These are phyloP conservation scores for Saccopteryx bilineata DNA, from an alignment of 2,113 vertebrate species.

Conservation along the genomic window DNA sequence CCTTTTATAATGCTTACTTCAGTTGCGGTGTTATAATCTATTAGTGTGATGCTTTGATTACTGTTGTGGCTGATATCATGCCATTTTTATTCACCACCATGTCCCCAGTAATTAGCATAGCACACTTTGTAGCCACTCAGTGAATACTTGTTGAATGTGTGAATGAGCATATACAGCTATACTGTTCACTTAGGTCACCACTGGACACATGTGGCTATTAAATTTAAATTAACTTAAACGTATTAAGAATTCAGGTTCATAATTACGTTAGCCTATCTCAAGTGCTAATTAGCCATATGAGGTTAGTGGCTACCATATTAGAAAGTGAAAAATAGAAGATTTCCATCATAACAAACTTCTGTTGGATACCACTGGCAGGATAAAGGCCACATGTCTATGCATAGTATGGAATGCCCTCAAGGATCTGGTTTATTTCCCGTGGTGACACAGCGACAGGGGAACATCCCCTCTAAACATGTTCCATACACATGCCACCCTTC, in stretches of 20 bases:
- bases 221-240: slow-evolving; percentile 24
- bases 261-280: neutral
- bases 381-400: neutral
- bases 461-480: neutral
- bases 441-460: neutral
- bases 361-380: neutral
- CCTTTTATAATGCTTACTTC: neutral
- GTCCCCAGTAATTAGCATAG: neutral
- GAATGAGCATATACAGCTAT: neutral
- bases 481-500: neutral
- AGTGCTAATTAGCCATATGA: neutral
- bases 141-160: neutral
- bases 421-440: neutral
- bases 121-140: neutral
- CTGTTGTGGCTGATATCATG: neutral
- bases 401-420: neutral
- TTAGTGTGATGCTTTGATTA: slow-evolving; percentile 13
- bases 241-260: neutral
- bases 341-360: neutral
- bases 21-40: neutral
- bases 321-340: slow-evolving; percentile 6
- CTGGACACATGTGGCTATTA: neutral
- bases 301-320: neutral
- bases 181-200: neutral
- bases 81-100: neutral